These are phyloP conservation scores for Saccostrea echinata DNA, from an alignment of 1,140 invertebrate genomes.

Conservation along the genomic window DNA sequence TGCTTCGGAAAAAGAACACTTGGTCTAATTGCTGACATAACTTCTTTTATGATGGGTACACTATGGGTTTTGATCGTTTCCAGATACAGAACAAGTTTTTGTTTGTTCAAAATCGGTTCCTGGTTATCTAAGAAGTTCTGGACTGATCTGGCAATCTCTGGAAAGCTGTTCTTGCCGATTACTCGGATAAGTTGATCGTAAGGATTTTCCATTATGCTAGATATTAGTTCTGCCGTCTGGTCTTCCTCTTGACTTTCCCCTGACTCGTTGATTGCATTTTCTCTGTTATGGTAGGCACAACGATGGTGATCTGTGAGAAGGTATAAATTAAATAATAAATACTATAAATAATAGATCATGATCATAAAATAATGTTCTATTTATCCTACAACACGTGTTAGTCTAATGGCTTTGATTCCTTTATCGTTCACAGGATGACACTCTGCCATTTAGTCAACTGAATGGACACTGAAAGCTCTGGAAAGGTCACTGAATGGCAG, in stretches of 20 bases:
- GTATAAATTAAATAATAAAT: too few species aligned
- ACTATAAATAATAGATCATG: too few species aligned
- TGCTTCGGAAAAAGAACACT: neutral
- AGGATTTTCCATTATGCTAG: neutral
- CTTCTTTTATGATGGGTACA: neutral
- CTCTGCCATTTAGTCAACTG: too few species aligned
- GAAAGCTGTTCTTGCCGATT: neutral
- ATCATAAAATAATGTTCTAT: too few species aligned
- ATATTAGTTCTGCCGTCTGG: neutral
- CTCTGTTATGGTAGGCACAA: neutral
- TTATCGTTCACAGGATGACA: too few species aligned
- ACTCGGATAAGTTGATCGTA: neutral
- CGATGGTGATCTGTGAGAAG: neutral
- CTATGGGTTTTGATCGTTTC: neutral
- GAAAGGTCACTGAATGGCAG: too few species aligned
- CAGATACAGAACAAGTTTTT: neutral
- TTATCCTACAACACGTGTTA: too few species aligned
- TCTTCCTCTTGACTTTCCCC: neutral
- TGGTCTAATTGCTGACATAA: slow-evolving; percentile 4
- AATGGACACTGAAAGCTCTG: too few species aligned
- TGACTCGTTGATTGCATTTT: neutral
- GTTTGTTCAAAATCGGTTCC: slow-evolving; percentile 9
- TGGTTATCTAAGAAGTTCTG: neutral
- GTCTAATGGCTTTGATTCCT: too few species aligned
- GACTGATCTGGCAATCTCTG: neutral